Evolutionary conservation across 2,113 vertebrate species (phyloP), one percentile per base, ranked within the genome.

Genomic region (Patagioenas fasciata): DNA sequence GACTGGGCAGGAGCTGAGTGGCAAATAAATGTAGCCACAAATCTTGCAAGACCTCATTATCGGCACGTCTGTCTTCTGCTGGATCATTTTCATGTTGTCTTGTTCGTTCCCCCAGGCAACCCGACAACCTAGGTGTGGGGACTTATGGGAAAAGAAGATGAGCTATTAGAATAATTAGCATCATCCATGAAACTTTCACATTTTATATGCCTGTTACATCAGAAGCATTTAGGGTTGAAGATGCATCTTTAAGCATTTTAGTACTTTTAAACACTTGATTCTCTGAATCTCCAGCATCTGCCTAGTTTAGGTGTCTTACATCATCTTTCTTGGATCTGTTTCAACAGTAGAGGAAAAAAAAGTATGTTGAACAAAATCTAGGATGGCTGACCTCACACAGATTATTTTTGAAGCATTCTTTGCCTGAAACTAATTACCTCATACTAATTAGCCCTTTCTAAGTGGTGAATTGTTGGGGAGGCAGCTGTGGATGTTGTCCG

Each of bases 391-490:
- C n/a, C 44, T 84, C 31, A 34, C 61, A 53, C 5, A 53, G 60
- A 84, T 95, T 88, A 74, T 79, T 97, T 93, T 94, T 84, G 61
- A 74, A 65, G 64, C 44, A 77, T 86, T 92, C 80, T 93, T 86
- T 82, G 62, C 84, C 85, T 85, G 80, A 89, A 94, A 79, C 85
- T 89, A 91, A 91, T 95, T 88, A 40, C 57, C 32, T 87, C 47
- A 47, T 78, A 53, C 50, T 92, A 95, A 95, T 88, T 88, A 94
- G 51, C 19, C 21, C n/a, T 80, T 85, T 75, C 50, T 61, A 70
- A n/a, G 71, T 47, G 48, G 48, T 72, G 69, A 88, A 71, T 78
- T 78, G 18, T 50, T 78, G 42, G 25, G 42, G 40, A 93, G 73
- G 66, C 73, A 89, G 50, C 88, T 96, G 77, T 91, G 83, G 48